These are phyloP conservation scores for Pogonocichla stellata DNA, from an alignment of 2,113 vertebrate genomes.

Conservation along the genomic window DNA sequence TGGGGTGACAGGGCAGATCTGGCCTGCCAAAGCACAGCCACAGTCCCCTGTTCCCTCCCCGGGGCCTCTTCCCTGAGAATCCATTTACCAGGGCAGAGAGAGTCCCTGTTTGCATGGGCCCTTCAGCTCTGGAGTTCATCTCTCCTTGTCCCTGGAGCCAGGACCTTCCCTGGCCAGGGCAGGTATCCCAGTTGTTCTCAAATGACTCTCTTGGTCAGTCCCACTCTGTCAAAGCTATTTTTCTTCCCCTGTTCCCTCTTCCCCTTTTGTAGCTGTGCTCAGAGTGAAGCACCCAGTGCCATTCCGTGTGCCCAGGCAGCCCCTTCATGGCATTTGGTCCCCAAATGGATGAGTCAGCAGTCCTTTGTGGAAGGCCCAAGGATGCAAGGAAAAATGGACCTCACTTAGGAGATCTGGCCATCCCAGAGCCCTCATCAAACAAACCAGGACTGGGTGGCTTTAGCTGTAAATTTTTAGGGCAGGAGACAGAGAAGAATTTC, in stretches of 20 bases:
- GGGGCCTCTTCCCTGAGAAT: not conserved
- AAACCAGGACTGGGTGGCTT: not conserved
- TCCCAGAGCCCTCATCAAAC: not conserved
- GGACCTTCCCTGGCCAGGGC: not conserved
- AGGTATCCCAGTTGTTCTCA: not conserved
- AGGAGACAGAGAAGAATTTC: not conserved
- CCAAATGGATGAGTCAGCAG: not conserved
- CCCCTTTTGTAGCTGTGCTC: not conserved
- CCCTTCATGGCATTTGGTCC: not conserved
- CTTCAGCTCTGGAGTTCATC: not conserved
- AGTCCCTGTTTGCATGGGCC: not conserved
- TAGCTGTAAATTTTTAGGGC: not conserved
- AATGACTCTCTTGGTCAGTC: not conserved
- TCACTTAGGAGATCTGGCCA: not conserved
- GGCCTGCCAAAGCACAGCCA: not conserved
- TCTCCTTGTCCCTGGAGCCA: not conserved
- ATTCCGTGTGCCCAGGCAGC: not conserved
- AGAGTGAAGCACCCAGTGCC: not conserved
- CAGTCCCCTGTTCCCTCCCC: not conserved
- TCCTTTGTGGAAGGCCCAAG: not conserved
- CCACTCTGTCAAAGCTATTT: not conserved
- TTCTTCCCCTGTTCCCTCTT: not conserved
- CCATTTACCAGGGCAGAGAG: not conserved
- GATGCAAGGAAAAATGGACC: rapidly evolving
- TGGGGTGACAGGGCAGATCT: not conserved